Evolutionary conservation across 2,113 vertebrate genomes (phyloP).

Genomic region (Petromus typicus): DNA sequence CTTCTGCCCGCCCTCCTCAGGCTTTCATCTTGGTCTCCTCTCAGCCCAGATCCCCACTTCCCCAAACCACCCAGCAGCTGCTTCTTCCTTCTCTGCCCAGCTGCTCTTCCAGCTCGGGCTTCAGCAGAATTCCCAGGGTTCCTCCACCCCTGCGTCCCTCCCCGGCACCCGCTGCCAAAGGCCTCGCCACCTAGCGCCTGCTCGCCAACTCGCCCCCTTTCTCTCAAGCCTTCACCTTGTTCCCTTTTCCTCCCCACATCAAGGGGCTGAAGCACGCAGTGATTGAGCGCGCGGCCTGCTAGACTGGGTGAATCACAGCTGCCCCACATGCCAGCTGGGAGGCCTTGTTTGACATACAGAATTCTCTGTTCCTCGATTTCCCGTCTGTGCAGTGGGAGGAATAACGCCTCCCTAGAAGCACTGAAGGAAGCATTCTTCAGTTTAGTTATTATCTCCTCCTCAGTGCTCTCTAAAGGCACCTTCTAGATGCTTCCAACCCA

Average conservation of each 20-base stretch:
- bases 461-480: background rate
- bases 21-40: background rate
- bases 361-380: background rate
- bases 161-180: background rate
- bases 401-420: background rate
- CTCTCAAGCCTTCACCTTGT: background rate
- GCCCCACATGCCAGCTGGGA: background rate
- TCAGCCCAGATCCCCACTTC: background rate
- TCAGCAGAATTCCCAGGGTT: background rate
- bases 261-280: background rate
- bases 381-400: background rate
- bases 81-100: background rate
- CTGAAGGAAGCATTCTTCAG: too few species aligned
- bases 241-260: constrained; percentile 62
- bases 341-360: background rate
- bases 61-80: background rate
- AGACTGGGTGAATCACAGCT: constrained; percentile 14
- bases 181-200: background rate
- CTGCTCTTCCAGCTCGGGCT: background rate
- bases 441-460: background rate
- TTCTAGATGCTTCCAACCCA: background rate
- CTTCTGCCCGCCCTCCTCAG: background rate
- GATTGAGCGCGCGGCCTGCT: background rate
- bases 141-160: background rate
- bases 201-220: background rate